Evolutionary conservation across 64 coral and sea anemone genomes (phyloP).

Genomic region (Astreopora myriophthalma): DNA sequence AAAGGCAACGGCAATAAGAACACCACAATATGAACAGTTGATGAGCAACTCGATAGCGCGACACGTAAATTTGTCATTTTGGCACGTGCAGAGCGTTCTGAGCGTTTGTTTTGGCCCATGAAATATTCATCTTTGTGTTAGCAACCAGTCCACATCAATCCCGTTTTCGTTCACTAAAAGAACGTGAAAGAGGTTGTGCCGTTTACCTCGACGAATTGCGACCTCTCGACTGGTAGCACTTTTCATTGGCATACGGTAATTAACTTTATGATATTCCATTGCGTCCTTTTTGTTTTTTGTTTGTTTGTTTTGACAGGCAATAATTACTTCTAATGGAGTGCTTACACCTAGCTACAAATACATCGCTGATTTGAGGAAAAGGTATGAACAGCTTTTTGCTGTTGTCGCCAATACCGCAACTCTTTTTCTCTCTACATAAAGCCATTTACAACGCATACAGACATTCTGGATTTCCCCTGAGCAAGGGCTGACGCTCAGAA

Average conservation of each 20-base stretch:
- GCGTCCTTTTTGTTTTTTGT: too few species aligned
- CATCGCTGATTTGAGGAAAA: constrained; percentile 90
- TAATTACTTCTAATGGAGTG: constrained; percentile 93
- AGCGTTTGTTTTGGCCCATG: not conserved
- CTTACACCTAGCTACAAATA: constrained; percentile 92
- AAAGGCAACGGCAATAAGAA: too few species aligned
- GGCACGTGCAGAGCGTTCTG: not conserved
- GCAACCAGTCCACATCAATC: not conserved
- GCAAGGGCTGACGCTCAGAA: too few species aligned
- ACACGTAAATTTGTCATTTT: not conserved
- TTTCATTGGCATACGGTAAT: not conserved
- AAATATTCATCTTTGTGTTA: not conserved
- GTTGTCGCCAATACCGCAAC: not conserved
- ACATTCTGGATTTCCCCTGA: too few species aligned
- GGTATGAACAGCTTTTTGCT: constrained; percentile 11
- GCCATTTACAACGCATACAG: too few species aligned
- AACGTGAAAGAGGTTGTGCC: too few species aligned
- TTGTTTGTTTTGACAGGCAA: constrained; percentile 55
- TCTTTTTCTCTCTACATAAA: not conserved
- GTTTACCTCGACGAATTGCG: too few species aligned
- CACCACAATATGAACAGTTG: not conserved
- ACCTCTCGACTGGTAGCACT: too few species aligned
- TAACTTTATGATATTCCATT: too few species aligned
- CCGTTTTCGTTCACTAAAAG: too few species aligned
- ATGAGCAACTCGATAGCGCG: not conserved